phyloP scores from a whole-genome alignment of 1,140 invertebrate species.

The Ganaspis sp. region DNA sequence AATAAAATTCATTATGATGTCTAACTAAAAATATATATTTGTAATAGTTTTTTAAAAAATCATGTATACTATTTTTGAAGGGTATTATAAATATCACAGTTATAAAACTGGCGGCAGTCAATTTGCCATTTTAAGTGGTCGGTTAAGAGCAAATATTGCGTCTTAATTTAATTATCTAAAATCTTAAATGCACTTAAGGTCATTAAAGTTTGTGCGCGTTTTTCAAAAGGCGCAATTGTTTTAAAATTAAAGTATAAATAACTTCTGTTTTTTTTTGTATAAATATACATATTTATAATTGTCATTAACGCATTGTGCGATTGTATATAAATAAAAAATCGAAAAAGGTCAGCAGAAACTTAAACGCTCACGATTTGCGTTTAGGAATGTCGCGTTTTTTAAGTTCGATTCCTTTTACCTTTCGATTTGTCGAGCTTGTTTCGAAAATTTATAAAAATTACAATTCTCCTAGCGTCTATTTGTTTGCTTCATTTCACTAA shows the following conservation, averaged over 20 bases:
- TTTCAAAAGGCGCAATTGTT: not conserved
- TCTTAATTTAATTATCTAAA: not conserved
- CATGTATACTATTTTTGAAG: constrained; percentile 5
- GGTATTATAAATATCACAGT: constrained; percentile 71
- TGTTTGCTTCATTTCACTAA: not conserved
- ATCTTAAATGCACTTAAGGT: constrained; percentile 3
- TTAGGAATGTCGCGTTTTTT: constrained; percentile 7
- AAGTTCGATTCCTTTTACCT: not conserved
- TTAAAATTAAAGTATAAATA: constrained; percentile 11
- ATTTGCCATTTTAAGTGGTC: constrained; percentile 26
- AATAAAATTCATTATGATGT: constrained; percentile 31
- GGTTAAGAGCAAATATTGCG: not conserved
- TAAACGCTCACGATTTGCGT: not conserved
- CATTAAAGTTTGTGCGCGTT: not conserved
- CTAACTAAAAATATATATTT: constrained; percentile 9
- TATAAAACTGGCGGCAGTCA: constrained; percentile 66
- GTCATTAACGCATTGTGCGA: not conserved
- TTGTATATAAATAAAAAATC: not conserved
- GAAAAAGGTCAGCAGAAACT: not conserved
- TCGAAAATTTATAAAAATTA: not conserved
- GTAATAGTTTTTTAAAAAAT: no score
- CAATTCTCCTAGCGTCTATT: not conserved
- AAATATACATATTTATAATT: constrained; percentile 2
- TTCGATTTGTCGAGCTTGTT: not conserved
- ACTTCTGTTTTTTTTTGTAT: not conserved